Base-by-base conservation (phyloP, 2,113 vertebrate genomes). In the Notiomystis cincta region DNA sequence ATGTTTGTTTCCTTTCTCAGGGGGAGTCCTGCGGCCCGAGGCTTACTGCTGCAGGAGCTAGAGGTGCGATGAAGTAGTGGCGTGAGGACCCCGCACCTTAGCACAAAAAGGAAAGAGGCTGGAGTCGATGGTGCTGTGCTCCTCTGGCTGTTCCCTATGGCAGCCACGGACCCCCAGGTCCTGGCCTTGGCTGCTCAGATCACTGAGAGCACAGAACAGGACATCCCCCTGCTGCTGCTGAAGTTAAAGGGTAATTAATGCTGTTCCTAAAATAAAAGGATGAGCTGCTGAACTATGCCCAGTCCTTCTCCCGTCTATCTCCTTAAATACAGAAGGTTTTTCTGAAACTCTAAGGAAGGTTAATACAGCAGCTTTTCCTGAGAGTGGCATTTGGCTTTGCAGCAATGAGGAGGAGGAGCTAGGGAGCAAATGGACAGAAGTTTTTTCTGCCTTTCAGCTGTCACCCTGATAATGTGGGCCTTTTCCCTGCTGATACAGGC, bases 201-300 rank as follows among this genome's bases (percentile, higher is more conserved):
- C 89, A 94, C 97, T 16, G 98, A 98, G 91, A 97, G 98, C 94
- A 82, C 71, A 50, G 97, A 97, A 51, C 96, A 96, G 45, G 97
- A 98, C 78, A 96, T 98, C 37, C 98, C 98, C 35, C 61, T 95
- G 78, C 94, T 98, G 67, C 91, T 98, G 30, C 93, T 98, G 78
- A 97, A 97, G 54, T 75, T 98, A 92, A 98, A 98, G 98, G 98
- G 98, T 98, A 97, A 97, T 77, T 84, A 70, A 76, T 35, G 6
- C 22, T 4, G 3, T 53, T 85, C 37, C 23, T 67, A 10, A 72
- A 84, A n/a, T 62, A 51, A 85, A 84, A 87, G 15, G 28, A 28
- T 44, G 38, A 70, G 5, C 20, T 27, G 5, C 4, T 3, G 30
- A n/a, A 10, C 22, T 48, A 4, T 4, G 15, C 31, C 3, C 37